Evolutionary conservation across 2,888 invertebrate species (phyloP).

Genomic region (Micoletzkya japonica): DNA sequence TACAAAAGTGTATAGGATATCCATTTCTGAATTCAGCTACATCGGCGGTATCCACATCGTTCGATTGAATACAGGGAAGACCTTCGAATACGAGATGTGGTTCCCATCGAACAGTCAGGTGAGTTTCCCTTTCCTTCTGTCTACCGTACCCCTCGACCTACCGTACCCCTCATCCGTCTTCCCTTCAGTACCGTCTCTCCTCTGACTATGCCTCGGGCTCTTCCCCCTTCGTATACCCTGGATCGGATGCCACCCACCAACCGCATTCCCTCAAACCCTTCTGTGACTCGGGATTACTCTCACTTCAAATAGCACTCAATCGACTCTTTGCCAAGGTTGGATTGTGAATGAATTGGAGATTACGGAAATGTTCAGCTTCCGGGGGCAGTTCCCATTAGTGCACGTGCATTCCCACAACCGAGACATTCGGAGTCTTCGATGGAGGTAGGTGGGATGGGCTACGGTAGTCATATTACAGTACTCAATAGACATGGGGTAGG

Average conservation of each 20-base stretch:
- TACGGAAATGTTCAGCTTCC: neutral
- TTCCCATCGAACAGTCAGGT: neutral
- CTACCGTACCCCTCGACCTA: neutral
- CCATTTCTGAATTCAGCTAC: neutral
- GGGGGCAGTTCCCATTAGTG: neutral
- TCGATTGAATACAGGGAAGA: neutral
- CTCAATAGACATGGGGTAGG: neutral
- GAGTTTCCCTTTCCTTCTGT: neutral
- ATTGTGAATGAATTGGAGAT: neutral
- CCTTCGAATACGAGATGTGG: neutral
- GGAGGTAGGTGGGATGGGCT: neutral
- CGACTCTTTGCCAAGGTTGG: slow-evolving; percentile 4
- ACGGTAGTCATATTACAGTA: no score
- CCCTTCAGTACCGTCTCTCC: slow-evolving; percentile 3
- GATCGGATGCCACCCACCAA: neutral
- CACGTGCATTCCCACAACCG: slow-evolving; percentile 18
- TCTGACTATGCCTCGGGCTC: neutral
- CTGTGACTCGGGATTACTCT: neutral
- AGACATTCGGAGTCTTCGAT: neutral
- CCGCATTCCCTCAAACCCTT: slow-evolving; percentile 6
- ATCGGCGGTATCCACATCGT: neutral
- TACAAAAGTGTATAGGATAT: neutral
- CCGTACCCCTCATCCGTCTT: no score
- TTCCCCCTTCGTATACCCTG: slow-evolving; percentile 14
- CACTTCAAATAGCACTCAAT: slow-evolving; percentile 19